phyloP scores from a whole-genome alignment of 2,888 invertebrate species.

The Pomacea canaliculata region DNA sequence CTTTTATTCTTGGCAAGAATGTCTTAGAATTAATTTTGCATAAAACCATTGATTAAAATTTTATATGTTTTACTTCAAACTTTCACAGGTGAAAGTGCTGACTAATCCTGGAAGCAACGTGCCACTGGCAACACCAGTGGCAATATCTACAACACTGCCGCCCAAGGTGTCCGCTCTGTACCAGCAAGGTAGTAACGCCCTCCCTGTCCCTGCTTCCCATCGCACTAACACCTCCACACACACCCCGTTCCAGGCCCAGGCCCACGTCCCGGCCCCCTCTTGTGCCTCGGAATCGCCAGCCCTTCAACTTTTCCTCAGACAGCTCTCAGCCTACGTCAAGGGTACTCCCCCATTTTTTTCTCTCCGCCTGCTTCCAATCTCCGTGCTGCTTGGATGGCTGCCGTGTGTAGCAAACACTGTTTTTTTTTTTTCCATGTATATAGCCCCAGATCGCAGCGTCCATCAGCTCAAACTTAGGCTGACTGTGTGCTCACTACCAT shows the following conservation, averaged over 20 bases:
- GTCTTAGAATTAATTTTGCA: too few relatives aligned
- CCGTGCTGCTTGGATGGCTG: conserved; percentile 27
- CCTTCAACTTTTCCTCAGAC: conserved; percentile 43
- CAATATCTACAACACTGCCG: conserved; percentile 75
- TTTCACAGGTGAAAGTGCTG: conserved; percentile 75
- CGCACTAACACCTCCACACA: conserved; percentile 39
- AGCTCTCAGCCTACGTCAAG: conserved; percentile 44
- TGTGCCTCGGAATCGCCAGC: conserved; percentile 28
- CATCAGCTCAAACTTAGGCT: too few relatives aligned
- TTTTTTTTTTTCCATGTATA: too few relatives aligned
- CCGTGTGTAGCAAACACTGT: conserved; percentile 5
- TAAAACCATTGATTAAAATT: too few relatives aligned
- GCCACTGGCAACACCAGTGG: conserved; percentile 73
- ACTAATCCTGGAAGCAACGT: conserved; percentile 71
- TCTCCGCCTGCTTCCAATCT: conserved; percentile 24
- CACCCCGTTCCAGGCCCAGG: conserved; percentile 22
- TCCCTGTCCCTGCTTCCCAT: conserved; percentile 40
- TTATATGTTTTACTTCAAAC: neutral
- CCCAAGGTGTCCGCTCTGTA: conserved; percentile 76
- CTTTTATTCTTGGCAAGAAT: too few relatives aligned
- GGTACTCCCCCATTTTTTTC: conserved; percentile 36
- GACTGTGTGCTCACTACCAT: too few relatives aligned
- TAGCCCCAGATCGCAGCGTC: too few relatives aligned
- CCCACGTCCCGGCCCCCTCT: conserved; percentile 27
- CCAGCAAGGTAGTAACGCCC: conserved; percentile 56